phyloP scores from a whole-genome alignment of 2,797 vertebrate genomes.

The Bovichtus variegatus region DNA sequence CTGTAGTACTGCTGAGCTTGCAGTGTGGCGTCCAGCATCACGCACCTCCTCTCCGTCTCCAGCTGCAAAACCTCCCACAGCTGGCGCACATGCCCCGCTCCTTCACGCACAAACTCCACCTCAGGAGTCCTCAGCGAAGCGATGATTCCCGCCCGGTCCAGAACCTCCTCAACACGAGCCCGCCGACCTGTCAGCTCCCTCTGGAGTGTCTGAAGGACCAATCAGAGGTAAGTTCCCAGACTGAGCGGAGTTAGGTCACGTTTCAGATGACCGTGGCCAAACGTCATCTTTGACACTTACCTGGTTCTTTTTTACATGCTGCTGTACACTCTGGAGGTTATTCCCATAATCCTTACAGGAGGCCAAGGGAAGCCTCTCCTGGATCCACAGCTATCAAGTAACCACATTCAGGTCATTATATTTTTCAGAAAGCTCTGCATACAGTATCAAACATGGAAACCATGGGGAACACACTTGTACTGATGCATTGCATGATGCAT shows the following conservation, averaged over 20 bases:
- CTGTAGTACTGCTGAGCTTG: slow-evolving; percentile 93
- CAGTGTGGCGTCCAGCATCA: slow-evolving; percentile 87
- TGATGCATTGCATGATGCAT: not conserved
- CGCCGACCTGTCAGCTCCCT: slow-evolving; percentile 93
- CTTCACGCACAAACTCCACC: slow-evolving; percentile 87
- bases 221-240: slow-evolving; percentile 12
- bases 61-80: slow-evolving; percentile 90
- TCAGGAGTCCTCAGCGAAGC: slow-evolving; percentile 87
- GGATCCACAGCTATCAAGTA: slow-evolving; percentile 91
- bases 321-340: slow-evolving; percentile 91
- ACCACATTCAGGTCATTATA: slow-evolving; percentile 30
- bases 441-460: not conserved
- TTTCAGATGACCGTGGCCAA: slow-evolving; percentile 2
- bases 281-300: slow-evolving; percentile 67
- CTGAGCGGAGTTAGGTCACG: not conserved
- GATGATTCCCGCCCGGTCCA: slow-evolving; percentile 85
- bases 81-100: slow-evolving; percentile 85
- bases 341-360: slow-evolving; percentile 92
- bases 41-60: slow-evolving; percentile 88
- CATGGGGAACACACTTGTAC: not conserved
- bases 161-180: slow-evolving; percentile 90
- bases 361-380: slow-evolving; percentile 91
- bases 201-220: slow-evolving; percentile 87
- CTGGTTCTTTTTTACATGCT: slow-evolving; percentile 94
- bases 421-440: slow-evolving; percentile 1